Conservation (phyloP, 1,140 invertebrate genomes). For the Polypedilum pembai region DNA sequence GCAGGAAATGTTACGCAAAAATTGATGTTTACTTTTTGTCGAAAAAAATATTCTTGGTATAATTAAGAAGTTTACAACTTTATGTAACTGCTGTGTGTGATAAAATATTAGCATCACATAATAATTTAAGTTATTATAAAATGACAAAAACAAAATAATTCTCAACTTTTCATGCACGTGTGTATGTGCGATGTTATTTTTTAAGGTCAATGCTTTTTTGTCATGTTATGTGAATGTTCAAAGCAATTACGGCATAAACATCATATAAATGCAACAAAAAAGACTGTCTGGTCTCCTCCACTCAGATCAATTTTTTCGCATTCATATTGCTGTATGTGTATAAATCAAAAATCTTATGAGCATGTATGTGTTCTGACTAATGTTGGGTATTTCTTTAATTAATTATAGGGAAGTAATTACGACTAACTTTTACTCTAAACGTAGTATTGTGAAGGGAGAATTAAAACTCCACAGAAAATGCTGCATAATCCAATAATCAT, state of each 20-base stretch:
- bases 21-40: not conserved
- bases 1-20: conserved; percentile 3
- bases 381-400: not conserved
- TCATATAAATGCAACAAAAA: not conserved
- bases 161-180: not conserved
- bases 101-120: not conserved
- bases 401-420: not conserved
- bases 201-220: conserved; percentile 9
- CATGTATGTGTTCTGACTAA: not conserved
- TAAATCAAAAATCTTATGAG: not conserved
- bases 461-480: not conserved
- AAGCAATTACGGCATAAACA: conserved; percentile 17
- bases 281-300: not conserved
- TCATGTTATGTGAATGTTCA: conserved; percentile 12
- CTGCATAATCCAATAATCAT: not conserved
- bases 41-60: not conserved
- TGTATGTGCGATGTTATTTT: not conserved
- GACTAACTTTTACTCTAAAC: not conserved
- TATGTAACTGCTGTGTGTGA: not conserved
- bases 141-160: not conserved
- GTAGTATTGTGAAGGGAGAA: not conserved
- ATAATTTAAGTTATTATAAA: not conserved
- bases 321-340: not conserved
- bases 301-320: not conserved
- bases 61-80: not conserved